phyloP scores from a whole-genome alignment of 2,113 vertebrate genomes.

The Tylochromis polylepis region DNA sequence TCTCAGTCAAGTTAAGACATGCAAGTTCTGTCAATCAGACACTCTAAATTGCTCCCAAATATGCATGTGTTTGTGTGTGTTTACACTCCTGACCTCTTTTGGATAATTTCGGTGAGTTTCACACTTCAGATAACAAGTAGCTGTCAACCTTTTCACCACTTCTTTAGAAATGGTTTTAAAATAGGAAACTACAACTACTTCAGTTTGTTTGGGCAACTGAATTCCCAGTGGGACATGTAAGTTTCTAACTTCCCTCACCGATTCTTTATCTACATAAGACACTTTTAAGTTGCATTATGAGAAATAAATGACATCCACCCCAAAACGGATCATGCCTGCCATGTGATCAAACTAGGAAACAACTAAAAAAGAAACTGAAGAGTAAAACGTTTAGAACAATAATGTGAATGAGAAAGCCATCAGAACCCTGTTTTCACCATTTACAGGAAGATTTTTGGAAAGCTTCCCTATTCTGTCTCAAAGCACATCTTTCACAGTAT shows the following conservation, averaged over 20 bases:
- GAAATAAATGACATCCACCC: background rate
- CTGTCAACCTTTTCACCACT: background rate
- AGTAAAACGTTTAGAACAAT: rapidly evolving
- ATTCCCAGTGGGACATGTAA: background rate
- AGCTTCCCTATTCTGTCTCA: background rate
- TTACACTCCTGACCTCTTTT: conserved; percentile 11
- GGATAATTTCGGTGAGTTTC: background rate
- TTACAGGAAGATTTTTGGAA: background rate
- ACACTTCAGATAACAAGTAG: background rate
- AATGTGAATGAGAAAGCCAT: background rate
- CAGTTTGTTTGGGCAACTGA: background rate
- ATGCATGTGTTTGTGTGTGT: background rate
- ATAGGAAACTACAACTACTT: background rate
- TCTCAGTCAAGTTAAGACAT: background rate
- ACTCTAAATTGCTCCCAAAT: conserved; percentile 19
- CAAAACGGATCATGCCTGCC: background rate
- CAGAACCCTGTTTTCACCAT: background rate
- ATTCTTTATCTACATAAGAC: background rate
- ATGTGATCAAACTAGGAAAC: background rate
- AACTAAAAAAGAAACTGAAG: background rate
- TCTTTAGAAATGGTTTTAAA: background rate
- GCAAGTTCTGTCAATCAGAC: conserved; percentile 22
- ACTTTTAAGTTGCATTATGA: background rate
- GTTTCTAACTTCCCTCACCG: background rate
- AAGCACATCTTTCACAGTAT: background rate